Evolutionary conservation across 2,888 invertebrate species (phyloP).

Genomic region (Ormyrus thymus): DNA sequence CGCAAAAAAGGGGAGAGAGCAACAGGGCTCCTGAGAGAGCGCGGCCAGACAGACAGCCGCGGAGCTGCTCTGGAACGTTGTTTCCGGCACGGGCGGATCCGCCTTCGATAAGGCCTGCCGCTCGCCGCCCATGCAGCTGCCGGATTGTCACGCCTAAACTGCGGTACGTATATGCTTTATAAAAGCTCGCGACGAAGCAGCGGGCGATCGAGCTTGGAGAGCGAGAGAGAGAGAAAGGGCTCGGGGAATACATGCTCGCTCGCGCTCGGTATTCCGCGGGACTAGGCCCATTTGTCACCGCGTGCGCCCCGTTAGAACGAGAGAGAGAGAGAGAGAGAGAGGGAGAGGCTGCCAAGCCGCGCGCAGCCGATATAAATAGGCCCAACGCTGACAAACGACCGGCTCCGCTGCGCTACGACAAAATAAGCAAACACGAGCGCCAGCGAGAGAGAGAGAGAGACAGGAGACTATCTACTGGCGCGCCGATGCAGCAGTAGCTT

Average conservation of each 20-base stretch:
- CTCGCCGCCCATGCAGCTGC: constrained; percentile 51
- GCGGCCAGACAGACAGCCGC: not conserved
- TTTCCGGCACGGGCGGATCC: constrained; percentile 52
- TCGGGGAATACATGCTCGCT: constrained; percentile 26
- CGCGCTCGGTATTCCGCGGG: constrained; percentile 62
- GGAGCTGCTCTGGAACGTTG: constrained; percentile 9
- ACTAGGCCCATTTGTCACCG: constrained; percentile 69
- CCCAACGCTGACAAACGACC: constrained; percentile 70
- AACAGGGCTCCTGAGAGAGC: constrained; percentile 4
- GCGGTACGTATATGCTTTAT: constrained; percentile 6
- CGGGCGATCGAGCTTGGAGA: constrained; percentile 44
- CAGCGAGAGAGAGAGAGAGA: constrained; percentile 11
- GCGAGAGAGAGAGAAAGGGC: constrained; percentile 25
- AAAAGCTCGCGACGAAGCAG: constrained; percentile 23
- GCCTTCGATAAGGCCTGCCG: constrained; percentile 56
- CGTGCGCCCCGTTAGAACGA: constrained; percentile 1
- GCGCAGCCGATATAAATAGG: constrained; percentile 69
- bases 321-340: constrained; percentile 46
- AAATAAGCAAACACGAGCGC: constrained; percentile 68
- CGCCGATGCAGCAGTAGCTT: constrained; percentile 38
- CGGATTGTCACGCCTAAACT: constrained; percentile 57
- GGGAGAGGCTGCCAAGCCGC: constrained; percentile 40
- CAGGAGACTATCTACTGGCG: constrained; percentile 29
- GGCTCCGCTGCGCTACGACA: constrained; percentile 62
- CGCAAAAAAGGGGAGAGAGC: not conserved